Conservation (phyloP, 2,113 vertebrate species). For the Nycticorax nycticorax region DNA sequence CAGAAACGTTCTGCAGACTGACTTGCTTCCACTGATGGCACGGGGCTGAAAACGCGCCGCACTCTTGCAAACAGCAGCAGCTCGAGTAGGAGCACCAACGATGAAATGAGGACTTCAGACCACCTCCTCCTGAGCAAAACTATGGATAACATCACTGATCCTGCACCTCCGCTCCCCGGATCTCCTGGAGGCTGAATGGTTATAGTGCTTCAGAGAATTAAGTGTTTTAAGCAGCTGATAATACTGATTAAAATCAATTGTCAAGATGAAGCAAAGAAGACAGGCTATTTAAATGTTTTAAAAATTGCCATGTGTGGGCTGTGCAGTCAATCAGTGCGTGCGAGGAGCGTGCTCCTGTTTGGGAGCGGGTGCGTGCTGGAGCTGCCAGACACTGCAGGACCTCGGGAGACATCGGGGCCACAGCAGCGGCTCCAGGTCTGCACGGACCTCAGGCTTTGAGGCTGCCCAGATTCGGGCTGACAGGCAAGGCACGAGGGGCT, state of each 20-base stretch:
- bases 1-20: background rate
- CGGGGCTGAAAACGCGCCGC: background rate
- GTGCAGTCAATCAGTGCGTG: background rate
- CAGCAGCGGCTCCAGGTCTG: background rate
- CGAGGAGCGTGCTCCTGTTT: fast-evolving
- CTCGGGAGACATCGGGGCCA: fast-evolving
- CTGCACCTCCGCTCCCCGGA: fast-evolving
- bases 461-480: background rate
- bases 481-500: background rate
- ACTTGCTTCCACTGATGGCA: background rate
- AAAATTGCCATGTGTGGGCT: background rate
- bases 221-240: background rate
- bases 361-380: background rate
- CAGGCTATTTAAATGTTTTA: background rate
- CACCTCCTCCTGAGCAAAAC: background rate
- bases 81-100: background rate
- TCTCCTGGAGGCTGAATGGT: background rate
- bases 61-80: background rate
- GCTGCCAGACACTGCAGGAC: background rate
- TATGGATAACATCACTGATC: background rate
- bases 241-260: constrained; percentile 27
- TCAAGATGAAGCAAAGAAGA: background rate
- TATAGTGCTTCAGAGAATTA: background rate
- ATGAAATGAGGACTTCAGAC: background rate
- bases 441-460: background rate